Evolutionary conservation across 2,888 invertebrate genomes (phyloP), one percentile per base, ranked within the genome.

Genomic region (Synanthedon myopaeformis): DNA sequence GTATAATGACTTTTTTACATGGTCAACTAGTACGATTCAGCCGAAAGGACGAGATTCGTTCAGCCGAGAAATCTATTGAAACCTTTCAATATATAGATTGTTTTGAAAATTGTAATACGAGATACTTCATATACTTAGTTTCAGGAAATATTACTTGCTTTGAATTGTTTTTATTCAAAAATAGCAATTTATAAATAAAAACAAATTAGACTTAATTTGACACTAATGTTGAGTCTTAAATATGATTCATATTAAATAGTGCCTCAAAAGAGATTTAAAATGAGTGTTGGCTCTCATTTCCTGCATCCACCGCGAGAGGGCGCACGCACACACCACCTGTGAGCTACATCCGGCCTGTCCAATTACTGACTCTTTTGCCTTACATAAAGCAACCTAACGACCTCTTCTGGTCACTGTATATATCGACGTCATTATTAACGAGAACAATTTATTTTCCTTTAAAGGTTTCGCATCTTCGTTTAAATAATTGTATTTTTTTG

Each of bases 191-290:
- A 12, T 10, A 42, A 42, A 42, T n/a, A 8, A 10, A 42, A 4
- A n/a, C 42, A 42, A n/a, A 13, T 23, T 23, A 4, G 13, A n/a
- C 45, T 45, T 3, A 8, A n/a, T 45, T 13, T 8, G n/a, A 12
- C 6, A n/a, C 45, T 13, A 45, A 45, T 8, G 45, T 45, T 45
- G 42, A 42, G 13, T 23, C 4, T 23, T 23, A 5, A 23, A 42
- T 42, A 45, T 45, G 45, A 14, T 14, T 6, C 1, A 45, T 45
- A 45, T 66, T 66, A 66, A 65, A 69, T 69, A 66, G 66, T 63
- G 62, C 65, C 58, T 70, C 72, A 74, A 82, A 77, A 79, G 79
- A 79, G 82, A 77, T 82, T 82, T 80, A 74, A 81, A 83, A 84
- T 35, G 35, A 35, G 10, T 35, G 10, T 83, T 79, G 79, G 76